phyloP scores from a whole-genome alignment of 1,140 invertebrate species.

The Penaeus chinensis region DNA sequence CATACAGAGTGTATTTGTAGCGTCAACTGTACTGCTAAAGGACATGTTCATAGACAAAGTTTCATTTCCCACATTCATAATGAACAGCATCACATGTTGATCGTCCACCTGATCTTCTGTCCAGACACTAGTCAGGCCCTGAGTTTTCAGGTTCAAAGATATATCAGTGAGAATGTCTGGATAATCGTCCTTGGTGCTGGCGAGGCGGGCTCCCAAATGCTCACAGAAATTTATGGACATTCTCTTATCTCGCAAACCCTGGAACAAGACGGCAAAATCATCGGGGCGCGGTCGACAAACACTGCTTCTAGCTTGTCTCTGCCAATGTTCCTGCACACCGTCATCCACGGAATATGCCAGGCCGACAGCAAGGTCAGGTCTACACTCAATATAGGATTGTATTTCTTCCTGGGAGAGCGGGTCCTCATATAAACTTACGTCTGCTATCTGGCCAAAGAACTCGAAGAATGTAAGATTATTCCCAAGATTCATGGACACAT shows the following conservation, averaged over 20 bases:
- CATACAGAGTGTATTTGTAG: no score
- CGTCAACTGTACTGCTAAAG: no score
- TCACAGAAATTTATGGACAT: not conserved
- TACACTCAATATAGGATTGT: not conserved
- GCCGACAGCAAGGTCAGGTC: not conserved
- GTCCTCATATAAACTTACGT: no score
- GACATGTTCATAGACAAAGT: no score
- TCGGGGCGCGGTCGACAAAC: not conserved
- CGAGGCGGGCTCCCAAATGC: not conserved
- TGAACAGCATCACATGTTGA: not conserved
- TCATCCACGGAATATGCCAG: not conserved
- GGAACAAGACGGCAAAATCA: slow-evolving; percentile 25
- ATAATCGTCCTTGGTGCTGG: not conserved
- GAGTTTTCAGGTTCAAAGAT: not conserved
- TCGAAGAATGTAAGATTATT: no score
- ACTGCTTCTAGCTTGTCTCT: not conserved
- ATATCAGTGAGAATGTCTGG: not conserved
- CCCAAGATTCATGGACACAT: no score
- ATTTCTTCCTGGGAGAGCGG: no score
- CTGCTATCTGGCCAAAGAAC: no score
- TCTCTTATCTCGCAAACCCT: not conserved
- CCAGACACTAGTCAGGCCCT: no score
- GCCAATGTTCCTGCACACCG: not conserved
- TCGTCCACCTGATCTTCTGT: not conserved
- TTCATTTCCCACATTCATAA: no score